Conservation (phyloP, 1,140 invertebrate genomes). For the Rhynchophorus ferrugineus region DNA sequence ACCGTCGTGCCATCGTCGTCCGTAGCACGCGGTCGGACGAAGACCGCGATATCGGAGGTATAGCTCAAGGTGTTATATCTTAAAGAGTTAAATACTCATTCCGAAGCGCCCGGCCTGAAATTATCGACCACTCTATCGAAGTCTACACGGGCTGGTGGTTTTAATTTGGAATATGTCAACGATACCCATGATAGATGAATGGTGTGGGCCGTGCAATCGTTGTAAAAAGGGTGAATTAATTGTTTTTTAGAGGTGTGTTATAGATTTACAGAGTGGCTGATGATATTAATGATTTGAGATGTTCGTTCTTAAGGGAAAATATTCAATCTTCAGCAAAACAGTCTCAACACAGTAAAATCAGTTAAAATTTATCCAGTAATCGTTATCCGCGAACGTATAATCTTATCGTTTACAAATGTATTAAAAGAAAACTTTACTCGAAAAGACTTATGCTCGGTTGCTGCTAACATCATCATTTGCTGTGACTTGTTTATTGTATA, state of each 20-base stretch:
- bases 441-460: no score
- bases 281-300: no score
- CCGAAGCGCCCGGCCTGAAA: conserved; percentile 2
- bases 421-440: no score
- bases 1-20: not conserved
- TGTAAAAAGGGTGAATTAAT: conserved; percentile 39
- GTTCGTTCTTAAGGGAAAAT: no score
- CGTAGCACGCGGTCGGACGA: not conserved
- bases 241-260: conserved; percentile 39
- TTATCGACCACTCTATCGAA: conserved; percentile 13
- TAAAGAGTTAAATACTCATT: conserved; percentile 1
- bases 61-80: conserved; percentile 5
- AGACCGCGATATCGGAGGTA: not conserved
- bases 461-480: no score
- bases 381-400: no score
- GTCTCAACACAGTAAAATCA: no score
- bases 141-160: conserved; percentile 34
- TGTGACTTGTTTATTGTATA: no score
- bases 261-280: conserved; percentile 27
- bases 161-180: conserved; percentile 42
- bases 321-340: no score
- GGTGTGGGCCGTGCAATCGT: conserved; percentile 36
- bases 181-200: conserved; percentile 41
- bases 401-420: no score
- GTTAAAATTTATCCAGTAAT: no score